These are phyloP conservation scores for Eufriesea mexicana DNA, from an alignment of 1,140 invertebrate species.

Conservation along the genomic window DNA sequence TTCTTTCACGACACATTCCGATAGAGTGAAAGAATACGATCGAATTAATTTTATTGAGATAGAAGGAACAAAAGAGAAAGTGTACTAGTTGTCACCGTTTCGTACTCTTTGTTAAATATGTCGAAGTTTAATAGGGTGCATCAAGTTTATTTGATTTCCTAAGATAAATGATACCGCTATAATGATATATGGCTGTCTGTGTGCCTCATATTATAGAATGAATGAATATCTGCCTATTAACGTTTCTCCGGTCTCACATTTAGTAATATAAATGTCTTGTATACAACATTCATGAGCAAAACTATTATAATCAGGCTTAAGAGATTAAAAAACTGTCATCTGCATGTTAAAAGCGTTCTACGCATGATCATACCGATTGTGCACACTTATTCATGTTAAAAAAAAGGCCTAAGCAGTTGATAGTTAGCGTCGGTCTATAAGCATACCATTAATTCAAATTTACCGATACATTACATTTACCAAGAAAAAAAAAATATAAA, in stretches of 20 bases:
- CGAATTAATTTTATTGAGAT: slow-evolving; percentile 34
- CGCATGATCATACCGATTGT: not conserved
- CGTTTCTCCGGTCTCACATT: slow-evolving; percentile 31
- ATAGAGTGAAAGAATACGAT: slow-evolving; percentile 24
- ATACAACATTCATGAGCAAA: slow-evolving; percentile 36
- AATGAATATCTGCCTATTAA: slow-evolving; percentile 60
- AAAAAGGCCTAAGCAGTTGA: slow-evolving; percentile 60
- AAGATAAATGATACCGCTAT: slow-evolving; percentile 46
- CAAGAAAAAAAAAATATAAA: slow-evolving; percentile 18
- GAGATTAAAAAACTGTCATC: slow-evolving; percentile 13
- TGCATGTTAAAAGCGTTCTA: slow-evolving; percentile 12
- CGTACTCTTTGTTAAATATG: slow-evolving; percentile 33
- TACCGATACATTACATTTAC: slow-evolving; percentile 16
- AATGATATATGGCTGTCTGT: slow-evolving; percentile 56
- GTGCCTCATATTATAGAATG: slow-evolving; percentile 58
- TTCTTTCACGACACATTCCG: slow-evolving; percentile 62
- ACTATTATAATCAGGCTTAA: slow-evolving; percentile 16
- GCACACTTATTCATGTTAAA: slow-evolving; percentile 21
- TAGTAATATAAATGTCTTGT: slow-evolving; percentile 37
- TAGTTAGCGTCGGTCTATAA: slow-evolving; percentile 54
- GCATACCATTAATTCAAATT: slow-evolving; percentile 46
- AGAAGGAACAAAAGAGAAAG: not conserved
- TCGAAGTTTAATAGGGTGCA: slow-evolving; percentile 21
- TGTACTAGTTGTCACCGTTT: not conserved
- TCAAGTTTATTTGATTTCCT: slow-evolving; percentile 25